Conservation (phyloP, 2,888 invertebrate species). For the Drosophila pseudotakahashii region DNA sequence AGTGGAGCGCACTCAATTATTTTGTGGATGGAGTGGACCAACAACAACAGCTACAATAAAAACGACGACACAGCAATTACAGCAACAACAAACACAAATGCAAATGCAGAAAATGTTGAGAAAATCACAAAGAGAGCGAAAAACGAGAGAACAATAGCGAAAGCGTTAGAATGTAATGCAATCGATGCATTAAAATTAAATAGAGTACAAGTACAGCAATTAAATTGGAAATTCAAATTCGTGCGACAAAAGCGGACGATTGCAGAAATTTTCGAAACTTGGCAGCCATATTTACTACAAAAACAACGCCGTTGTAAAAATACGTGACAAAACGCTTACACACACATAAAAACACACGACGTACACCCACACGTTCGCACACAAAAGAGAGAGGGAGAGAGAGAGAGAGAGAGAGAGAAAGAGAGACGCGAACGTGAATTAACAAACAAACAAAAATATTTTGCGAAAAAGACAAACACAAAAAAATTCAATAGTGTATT, state of each 20-base stretch:
- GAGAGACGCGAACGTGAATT: constrained; percentile 68
- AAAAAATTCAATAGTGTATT: constrained; percentile 55
- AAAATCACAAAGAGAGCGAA: constrained; percentile 22
- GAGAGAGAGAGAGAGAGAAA: constrained; percentile 33
- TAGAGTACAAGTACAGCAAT: constrained; percentile 59
- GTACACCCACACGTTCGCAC: constrained; percentile 13
- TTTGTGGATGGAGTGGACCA: constrained; percentile 72
- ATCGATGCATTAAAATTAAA: constrained; percentile 47
- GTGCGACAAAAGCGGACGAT: constrained; percentile 61
- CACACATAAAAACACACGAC: constrained; percentile 23
- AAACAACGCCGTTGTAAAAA: constrained; percentile 62
- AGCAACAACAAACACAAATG: constrained; percentile 12
- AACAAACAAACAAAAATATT: constrained; percentile 51
- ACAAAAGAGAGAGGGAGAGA: constrained; percentile 16
- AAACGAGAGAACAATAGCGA: constrained; percentile 46
- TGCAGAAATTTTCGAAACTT: constrained; percentile 54
- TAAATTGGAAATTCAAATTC: constrained; percentile 74
- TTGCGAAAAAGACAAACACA: constrained; percentile 46
- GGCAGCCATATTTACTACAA: constrained; percentile 73
- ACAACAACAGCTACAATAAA: constrained; percentile 26
- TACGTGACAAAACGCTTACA: constrained; percentile 66
- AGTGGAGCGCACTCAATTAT: constrained; percentile 62
- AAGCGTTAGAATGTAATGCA: constrained; percentile 41
- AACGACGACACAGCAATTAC: constrained; percentile 34
- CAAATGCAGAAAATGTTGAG: constrained; percentile 40